These are phyloP conservation scores for Microcebus ravelobensis DNA, from an alignment of 2,113 vertebrate genomes.

Conservation along the genomic window DNA sequence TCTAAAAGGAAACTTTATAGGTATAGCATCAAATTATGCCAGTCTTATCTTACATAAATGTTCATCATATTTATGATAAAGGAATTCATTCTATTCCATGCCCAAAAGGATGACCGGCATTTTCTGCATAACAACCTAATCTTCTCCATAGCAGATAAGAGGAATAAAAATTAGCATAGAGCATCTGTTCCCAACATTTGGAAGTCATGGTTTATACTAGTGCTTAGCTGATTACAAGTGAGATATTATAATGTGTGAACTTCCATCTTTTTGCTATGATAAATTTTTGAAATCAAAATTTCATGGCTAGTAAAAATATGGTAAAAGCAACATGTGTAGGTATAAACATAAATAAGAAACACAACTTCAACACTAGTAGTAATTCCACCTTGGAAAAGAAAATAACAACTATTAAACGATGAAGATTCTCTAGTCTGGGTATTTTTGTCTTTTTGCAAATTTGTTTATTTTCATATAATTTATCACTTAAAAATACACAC, in stretches of 20 bases:
- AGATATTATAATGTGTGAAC: not conserved
- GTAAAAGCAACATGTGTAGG: not conserved
- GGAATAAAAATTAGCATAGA: conserved; percentile 2
- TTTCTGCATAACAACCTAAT: conserved; percentile 16
- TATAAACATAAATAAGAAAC: not conserved
- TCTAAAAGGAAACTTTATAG: not conserved
- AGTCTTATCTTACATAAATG: not conserved
- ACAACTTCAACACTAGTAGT: not conserved
- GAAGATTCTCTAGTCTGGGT: not conserved
- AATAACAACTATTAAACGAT: not conserved
- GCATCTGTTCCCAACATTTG: conserved; percentile 25
- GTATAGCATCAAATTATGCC: not conserved
- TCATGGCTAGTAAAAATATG: not conserved
- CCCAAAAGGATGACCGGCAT: not conserved
- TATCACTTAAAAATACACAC: not conserved
- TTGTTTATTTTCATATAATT: conserved; percentile 37
- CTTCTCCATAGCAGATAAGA: conserved; percentile 8
- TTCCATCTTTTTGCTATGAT: not conserved
- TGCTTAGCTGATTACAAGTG: not conserved
- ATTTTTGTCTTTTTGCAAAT: not conserved
- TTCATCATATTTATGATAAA: not conserved
- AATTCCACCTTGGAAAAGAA: not conserved
- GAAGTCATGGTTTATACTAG: not conserved
- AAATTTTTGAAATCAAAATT: not conserved
- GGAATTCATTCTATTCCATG: conserved; percentile 7